Evolutionary conservation across 2,888 invertebrate genomes (phyloP), one percentile per base, ranked within the genome.

Genomic region (Erebia ligea): DNA sequence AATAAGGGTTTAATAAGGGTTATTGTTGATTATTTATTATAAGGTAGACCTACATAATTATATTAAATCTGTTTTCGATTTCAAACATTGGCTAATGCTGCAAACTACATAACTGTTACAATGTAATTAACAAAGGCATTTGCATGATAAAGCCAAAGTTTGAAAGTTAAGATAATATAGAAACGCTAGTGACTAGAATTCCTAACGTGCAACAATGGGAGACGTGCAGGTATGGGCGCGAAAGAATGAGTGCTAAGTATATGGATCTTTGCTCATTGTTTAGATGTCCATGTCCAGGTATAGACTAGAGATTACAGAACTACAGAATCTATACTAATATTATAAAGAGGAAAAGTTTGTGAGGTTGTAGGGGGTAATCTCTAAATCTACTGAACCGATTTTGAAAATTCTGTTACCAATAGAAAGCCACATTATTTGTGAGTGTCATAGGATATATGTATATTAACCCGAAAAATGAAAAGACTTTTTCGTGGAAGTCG

Each of bases 111-210:
- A 6, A 40, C 34, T 34, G 0, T 2, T 9, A 34, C 13, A 42
- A 62, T 21, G 62, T 40, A 21, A 52, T 64, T 19, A 64, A 62
- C 62, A 48, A 64, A 54, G 34, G 40, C 21, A 64, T 69, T 64
- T 58, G 63, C 69, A 69, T 69, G 45, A 63, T 64, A 69, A 54
- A 71, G 52, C 59, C 42, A 50, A 34, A 67, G 52, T 63, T 69
- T 69, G 59, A 58, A 63, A 67, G 50, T 69, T 69, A 67, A 58
- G 63, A 67, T 62, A 66, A 45, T 11, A 45, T 72, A 50, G 45
- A 21, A 66, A 72, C 69, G 21, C 45, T 48, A 58, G 66, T 58
- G 66, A 69, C 62, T 65, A 45, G 62, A 42, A 57, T 67, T 50
- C 52, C 25, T 57, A 67, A 34, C 42, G 8, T 19, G 45, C 45